Base-by-base conservation (phyloP, 2,113 vertebrate genomes). In the Embiotoca jacksoni region DNA sequence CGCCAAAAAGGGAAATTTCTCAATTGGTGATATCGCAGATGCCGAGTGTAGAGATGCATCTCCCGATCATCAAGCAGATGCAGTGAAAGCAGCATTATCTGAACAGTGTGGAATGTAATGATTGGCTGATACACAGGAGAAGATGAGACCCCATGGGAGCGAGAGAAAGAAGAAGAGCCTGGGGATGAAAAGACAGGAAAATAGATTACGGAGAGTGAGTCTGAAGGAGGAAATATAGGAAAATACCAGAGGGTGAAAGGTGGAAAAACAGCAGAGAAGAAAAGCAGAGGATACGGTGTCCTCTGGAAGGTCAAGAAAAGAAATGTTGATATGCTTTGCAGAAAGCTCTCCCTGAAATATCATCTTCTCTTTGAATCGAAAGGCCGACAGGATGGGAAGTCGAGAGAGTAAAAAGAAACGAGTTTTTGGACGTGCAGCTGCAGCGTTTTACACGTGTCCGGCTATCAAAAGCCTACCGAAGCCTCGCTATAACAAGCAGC, bases 101-200 rank as follows among this genome's bases (percentile, higher is more conserved):
- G 32, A 75, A 58, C 70, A 82, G 53, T 13, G 15, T 59, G 16
- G 60, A 65, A 54, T 36, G 78, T 82, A 84, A 80, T 75, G 57
- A 87, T 83, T 68, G 71, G 61, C 55, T 81, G 72, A 75, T 77
- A 64, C 64, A 78, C 68, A n/a, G 23, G 57, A 80, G 85, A 83
- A 88, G 88, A 89, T 82, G 86, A 89, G 88, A 83, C 44, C 82
- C 76, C 80, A 49, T 47, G 87, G 81, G 88, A 89, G 73, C 78
- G 52, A 7, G 56, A 23, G 67, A 16, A 57, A 61, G 58, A 76
- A 79, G 52, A 52, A 37, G 67, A 81, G 64, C 64, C 50, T 7
- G 4, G 52, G 77, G 69, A 88, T 69, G 32, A 63, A 67, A 74
- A 84, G 75, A 85, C 83, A 83, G 89, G 91, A 85, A 91, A 90